Percentiles rank a stretch among this genome's conserved stretches.
Evolutionary conservation across 2,888 invertebrate genomes (phyloP).

Genomic region (Oxyscelio sp.): DNA sequence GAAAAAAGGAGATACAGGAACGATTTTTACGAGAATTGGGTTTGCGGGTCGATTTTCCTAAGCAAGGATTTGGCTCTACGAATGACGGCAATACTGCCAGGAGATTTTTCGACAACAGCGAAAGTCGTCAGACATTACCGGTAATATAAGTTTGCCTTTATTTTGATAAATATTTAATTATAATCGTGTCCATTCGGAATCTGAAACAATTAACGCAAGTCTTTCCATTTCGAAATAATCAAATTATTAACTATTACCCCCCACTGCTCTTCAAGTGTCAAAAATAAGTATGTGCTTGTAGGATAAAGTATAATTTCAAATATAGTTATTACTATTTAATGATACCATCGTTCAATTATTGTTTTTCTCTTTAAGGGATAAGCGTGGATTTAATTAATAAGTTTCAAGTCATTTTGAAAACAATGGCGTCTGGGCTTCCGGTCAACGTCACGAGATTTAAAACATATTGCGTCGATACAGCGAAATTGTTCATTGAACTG

Average conservation of each 20-base stretch:
- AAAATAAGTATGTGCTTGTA: too few relatives aligned
- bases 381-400: neutral
- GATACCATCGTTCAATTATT: too few relatives aligned
- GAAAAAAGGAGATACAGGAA: slow-evolving; percentile 49
- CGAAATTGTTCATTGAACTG: neutral
- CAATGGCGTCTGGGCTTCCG: slow-evolving; percentile 4
- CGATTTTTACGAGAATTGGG: slow-evolving; percentile 8
- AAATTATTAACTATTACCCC: too few relatives aligned
- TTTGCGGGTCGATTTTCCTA: slow-evolving; percentile 28
- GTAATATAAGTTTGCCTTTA: slow-evolving; percentile 6
- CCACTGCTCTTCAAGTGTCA: too few relatives aligned
- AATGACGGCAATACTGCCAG: slow-evolving; percentile 49
- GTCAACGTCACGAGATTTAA: slow-evolving; percentile 10
- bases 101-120: slow-evolving; percentile 24
- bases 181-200: neutral
- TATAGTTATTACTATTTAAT: too few relatives aligned
- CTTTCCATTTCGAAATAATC: too few relatives aligned
- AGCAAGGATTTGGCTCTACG: slow-evolving; percentile 33
- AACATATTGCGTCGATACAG: neutral
- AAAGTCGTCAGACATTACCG: slow-evolving; percentile 21
- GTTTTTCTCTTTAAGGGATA: slow-evolving; percentile 9
- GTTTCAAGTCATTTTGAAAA: slow-evolving; percentile 5
- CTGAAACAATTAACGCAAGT: too few relatives aligned
- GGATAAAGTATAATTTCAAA: neutral
- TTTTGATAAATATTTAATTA: slow-evolving; percentile 3